Conservation (phyloP, 1,140 invertebrate species). For the Anastrepha obliqua region DNA sequence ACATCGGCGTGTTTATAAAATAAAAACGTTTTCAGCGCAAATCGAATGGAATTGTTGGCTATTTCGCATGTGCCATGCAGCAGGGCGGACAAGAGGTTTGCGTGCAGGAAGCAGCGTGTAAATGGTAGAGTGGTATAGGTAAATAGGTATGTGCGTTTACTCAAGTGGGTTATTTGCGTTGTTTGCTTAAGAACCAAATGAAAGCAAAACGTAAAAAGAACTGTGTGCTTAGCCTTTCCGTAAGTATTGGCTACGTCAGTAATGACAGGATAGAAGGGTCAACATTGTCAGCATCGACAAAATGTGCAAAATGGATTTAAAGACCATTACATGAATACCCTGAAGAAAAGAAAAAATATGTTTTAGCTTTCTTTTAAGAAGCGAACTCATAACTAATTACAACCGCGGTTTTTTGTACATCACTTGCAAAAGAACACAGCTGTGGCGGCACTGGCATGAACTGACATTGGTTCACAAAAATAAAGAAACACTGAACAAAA, state of each 20-base stretch:
- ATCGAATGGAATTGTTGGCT: background rate
- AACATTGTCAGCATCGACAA: no score
- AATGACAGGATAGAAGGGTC: no score
- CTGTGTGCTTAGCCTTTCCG: background rate
- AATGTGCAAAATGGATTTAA: no score
- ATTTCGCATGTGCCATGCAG: background rate
- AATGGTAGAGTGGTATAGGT: background rate
- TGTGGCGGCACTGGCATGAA: no score
- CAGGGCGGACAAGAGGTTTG: background rate
- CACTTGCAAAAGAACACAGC: no score
- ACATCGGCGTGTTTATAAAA: slow-evolving; percentile 2
- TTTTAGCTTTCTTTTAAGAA: no score
- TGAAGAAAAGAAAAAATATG: no score
- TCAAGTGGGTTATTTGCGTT: background rate
- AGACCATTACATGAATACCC: no score
- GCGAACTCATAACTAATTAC: no score
- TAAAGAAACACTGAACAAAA: no score
- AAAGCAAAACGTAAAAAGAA: background rate
- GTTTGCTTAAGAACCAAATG: background rate
- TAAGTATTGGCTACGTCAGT: background rate
- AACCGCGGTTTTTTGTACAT: no score
- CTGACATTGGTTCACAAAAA: no score
- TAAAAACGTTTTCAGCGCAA: background rate
- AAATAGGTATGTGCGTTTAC: background rate
- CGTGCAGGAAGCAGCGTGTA: background rate